Conservation (phyloP, 2,888 invertebrate genomes). For the Acanthosepion lycidas region DNA sequence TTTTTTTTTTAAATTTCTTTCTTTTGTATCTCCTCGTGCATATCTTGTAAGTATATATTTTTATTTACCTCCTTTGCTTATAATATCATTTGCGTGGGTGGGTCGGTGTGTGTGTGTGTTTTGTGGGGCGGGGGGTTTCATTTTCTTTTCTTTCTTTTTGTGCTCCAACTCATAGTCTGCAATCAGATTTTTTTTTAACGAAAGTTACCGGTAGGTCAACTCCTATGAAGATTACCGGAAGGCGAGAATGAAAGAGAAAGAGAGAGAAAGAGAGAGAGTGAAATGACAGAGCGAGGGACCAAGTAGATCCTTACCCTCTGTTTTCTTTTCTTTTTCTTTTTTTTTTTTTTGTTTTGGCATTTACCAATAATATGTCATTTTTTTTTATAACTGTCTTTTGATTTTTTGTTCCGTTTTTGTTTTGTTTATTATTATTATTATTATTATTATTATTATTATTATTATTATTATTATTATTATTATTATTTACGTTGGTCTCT, state of each 20-base stretch:
- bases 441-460: too few relatives aligned
- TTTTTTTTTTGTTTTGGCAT: background rate
- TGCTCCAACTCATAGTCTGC: constrained; percentile 7
- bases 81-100: background rate
- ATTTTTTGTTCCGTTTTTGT: background rate
- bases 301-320: background rate
- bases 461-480: too few relatives aligned
- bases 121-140: too few relatives aligned
- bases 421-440: background rate
- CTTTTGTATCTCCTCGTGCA: background rate
- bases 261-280: constrained; percentile 45
- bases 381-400: background rate
- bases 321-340: background rate
- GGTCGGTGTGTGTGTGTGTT: background rate
- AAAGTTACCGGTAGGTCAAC: constrained; percentile 10
- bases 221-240: background rate
- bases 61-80: background rate
- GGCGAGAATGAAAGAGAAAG: constrained; percentile 41
- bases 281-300: constrained; percentile 24
- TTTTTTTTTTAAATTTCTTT: background rate
- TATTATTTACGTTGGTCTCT: background rate
- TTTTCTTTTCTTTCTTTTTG: background rate
- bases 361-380: background rate
- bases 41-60: background rate
- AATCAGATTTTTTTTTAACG: background rate